Conservation (phyloP, 2,113 vertebrate genomes). For the Seriola dumerili region DNA sequence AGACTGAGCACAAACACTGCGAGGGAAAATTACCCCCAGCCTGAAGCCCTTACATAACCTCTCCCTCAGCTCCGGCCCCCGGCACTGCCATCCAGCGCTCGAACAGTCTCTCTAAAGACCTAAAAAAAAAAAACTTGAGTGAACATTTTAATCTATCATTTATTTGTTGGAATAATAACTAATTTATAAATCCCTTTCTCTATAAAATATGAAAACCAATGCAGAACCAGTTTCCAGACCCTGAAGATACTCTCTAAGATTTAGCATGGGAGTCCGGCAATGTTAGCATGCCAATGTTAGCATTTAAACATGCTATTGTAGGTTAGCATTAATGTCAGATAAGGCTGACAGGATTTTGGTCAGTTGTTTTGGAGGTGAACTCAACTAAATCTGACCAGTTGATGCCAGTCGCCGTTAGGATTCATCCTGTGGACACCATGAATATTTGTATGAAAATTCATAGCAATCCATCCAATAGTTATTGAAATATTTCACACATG, state of each 20-base stretch:
- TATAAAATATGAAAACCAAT: background rate
- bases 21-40: conserved; percentile 28
- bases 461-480: background rate
- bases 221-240: background rate
- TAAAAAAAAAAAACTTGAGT: background rate
- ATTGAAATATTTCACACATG: background rate
- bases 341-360: background rate
- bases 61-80: background rate
- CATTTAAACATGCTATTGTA: background rate
- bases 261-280: background rate
- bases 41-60: conserved; percentile 59
- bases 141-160: background rate
- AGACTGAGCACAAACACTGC: conserved; percentile 14
- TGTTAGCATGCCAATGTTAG: background rate
- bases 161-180: background rate
- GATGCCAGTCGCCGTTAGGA: too few species aligned
- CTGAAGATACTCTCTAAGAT: background rate
- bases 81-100: background rate
- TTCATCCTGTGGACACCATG: background rate
- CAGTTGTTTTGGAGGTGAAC: background rate
- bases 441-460: background rate
- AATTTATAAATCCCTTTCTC: background rate
- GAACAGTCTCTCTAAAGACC: background rate
- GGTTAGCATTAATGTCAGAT: background rate
- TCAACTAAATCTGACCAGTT: background rate